Conservation (phyloP, 2,113 vertebrate genomes). For the Dryoscopus gambensis region DNA sequence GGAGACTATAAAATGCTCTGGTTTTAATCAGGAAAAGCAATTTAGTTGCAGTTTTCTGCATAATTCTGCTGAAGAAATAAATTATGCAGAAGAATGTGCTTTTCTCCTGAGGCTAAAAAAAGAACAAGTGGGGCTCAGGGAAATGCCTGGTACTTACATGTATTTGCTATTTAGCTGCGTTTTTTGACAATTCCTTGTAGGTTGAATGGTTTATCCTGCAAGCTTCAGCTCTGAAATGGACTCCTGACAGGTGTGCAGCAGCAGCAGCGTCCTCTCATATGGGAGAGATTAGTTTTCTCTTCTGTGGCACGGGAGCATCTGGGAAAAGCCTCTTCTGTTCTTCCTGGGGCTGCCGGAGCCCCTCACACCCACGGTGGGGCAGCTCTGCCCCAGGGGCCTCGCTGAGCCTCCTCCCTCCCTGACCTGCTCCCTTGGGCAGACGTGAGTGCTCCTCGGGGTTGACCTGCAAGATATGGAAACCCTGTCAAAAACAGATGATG, state of each 20-base stretch:
- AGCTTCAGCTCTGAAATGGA: neutral
- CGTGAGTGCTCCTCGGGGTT: neutral
- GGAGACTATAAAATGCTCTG: neutral
- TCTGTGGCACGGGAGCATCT: neutral
- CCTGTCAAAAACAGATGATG: neutral
- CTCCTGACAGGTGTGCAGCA: neutral
- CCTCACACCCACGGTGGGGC: neutral
- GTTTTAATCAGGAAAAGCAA: conserved; percentile 55
- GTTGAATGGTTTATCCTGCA: neutral
- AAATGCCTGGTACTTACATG: conserved; percentile 36
- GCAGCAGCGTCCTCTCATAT: neutral
- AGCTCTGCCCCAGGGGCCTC: neutral
- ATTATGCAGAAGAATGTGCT: conserved; percentile 53
- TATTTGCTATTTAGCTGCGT: conserved; percentile 32
- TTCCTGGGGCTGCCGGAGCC: neutral
- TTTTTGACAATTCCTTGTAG: conserved; percentile 4
- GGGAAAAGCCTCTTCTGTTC: neutral
- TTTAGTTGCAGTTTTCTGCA: conserved; percentile 57
- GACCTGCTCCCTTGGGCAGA: neutral
- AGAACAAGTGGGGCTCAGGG: conserved; percentile 35
- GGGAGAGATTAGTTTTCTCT: neutral
- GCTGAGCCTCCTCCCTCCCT: neutral
- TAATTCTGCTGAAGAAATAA: conserved; percentile 50
- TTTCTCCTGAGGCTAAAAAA: conserved; percentile 56
- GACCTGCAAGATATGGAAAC: neutral